These are phyloP conservation scores for Alloscopus bannaensis DNA, from an alignment of 2,888 invertebrate species.

Conservation along the genomic window DNA sequence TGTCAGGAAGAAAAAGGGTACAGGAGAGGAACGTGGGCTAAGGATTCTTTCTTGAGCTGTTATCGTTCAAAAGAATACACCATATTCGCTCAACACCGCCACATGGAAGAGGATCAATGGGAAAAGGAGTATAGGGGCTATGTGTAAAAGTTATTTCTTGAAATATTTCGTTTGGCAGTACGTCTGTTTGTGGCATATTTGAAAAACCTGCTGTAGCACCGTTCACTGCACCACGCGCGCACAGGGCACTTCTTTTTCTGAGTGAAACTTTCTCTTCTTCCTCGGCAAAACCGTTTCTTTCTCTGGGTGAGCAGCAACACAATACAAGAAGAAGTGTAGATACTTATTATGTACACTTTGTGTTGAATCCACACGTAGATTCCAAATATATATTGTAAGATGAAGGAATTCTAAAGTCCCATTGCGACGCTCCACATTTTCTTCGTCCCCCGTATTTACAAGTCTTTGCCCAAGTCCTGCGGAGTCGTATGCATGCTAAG, in stretches of 20 bases:
- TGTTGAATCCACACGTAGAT: constrained; percentile 14
- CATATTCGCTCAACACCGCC: constrained; percentile 1
- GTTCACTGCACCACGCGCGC: no score
- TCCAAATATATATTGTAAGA: constrained; percentile 41
- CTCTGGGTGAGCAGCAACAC: constrained; percentile 9
- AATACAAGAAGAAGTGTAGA: constrained; percentile 8
- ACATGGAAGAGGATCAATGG: neutral
- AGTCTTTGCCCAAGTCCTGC: constrained; percentile 7
- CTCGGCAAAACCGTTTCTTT: constrained; percentile 37
- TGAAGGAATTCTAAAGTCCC: constrained; percentile 45
- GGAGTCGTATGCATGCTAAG: constrained; percentile 6
- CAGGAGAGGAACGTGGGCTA: neutral
- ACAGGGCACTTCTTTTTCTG: constrained; percentile 14
- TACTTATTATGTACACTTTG: neutral
- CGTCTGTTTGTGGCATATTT: constrained; percentile 66
- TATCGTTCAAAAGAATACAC: neutral
- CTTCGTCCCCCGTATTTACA: constrained; percentile 12
- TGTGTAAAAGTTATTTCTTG: constrained; percentile 32
- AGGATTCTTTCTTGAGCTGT: neutral
- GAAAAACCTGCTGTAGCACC: constrained; percentile 51
- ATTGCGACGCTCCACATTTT: constrained; percentile 26
- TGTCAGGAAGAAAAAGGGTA: neutral
- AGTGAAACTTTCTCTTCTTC: constrained; percentile 40
- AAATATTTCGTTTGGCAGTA: constrained; percentile 51
- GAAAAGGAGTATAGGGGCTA: neutral